Evolutionary conservation across 2,888 invertebrate genomes (phyloP), one percentile per base, ranked within the genome.

Genomic region (Drosophila fulvimacula): DNA sequence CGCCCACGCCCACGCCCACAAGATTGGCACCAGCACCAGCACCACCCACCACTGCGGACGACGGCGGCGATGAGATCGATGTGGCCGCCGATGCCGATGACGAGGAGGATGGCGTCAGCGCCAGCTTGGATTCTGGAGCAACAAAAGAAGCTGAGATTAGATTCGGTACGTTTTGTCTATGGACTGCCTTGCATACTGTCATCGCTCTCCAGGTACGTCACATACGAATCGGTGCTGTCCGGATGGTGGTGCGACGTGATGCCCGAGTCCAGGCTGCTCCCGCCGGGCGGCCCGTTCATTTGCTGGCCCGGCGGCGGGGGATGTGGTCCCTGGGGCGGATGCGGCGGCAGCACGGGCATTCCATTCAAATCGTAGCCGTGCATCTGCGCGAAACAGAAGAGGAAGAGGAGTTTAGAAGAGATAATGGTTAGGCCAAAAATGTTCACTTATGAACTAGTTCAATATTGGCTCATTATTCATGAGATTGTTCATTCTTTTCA

Each of bases 141-240:
- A 91, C 89, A 91, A 91, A 92, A 92, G 91, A 92, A 92, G 91
- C 92, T 86, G 89, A 88, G 82, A 92, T 92, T 91, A 92, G 91
- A 91, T 86, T 89, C 91, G 90, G 90, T 92, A 76, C 91, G 92
- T 89, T 84, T 88, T 65, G 89, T 91, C 92, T 96, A 96, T 94
- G 96, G 96, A 88, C 95, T 95, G 80, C 95, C 95, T 55, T 95
- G 95, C 83, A 95, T 94, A 91, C 95, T 95, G 91, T 96, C 96
- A 93, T 98, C 98, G 93, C 97, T 97, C 93, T 97, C 97, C 87
- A 97, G 95, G 94, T 97, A 97, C 69, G 97, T 97, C 78, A 98
- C 97, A 94, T 97, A 97, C 92, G 97, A 97, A 93, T 97, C 93
- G 61, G 96, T 96, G 89, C 96, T 96, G 92, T 96, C 96, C 21